These are phyloP conservation scores for Acipenser ruthenus DNA, from an alignment of 2,797 vertebrate species.

Conservation along the genomic window DNA sequence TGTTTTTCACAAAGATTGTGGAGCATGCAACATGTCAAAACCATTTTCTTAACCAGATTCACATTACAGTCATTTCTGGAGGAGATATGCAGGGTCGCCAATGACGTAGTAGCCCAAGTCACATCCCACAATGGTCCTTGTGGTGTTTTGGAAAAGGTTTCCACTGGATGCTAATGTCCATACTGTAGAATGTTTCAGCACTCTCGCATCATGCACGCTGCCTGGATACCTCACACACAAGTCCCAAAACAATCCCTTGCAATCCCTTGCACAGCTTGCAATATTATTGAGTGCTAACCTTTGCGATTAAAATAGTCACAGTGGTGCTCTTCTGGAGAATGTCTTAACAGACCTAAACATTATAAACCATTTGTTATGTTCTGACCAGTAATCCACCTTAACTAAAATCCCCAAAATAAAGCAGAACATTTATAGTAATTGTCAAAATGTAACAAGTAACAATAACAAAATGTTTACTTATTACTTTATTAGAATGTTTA, in stretches of 20 bases:
- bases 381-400: background rate
- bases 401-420: background rate
- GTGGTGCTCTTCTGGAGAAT: background rate
- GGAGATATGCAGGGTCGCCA: conserved; percentile 11
- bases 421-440: background rate
- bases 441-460: background rate
- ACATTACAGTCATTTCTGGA: conserved; percentile 16
- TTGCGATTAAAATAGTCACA: background rate
- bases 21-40: conserved; percentile 12
- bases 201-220: background rate
- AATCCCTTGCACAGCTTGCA: background rate
- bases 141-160: conserved; percentile 14
- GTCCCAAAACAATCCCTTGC: background rate
- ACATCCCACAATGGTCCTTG: background rate
- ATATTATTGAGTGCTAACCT: background rate
- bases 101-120: conserved; percentile 22
- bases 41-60: conserved; percentile 16
- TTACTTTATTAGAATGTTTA: background rate
- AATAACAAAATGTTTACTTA: background rate
- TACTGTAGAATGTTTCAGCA: background rate
- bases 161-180: conserved; percentile 9
- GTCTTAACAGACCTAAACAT: background rate
- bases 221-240: background rate
- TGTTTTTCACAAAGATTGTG: no score
- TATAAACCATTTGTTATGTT: background rate